Base-by-base conservation (phyloP, 92 coral and sea anemone genomes). In the Actinostola sp. region DNA sequence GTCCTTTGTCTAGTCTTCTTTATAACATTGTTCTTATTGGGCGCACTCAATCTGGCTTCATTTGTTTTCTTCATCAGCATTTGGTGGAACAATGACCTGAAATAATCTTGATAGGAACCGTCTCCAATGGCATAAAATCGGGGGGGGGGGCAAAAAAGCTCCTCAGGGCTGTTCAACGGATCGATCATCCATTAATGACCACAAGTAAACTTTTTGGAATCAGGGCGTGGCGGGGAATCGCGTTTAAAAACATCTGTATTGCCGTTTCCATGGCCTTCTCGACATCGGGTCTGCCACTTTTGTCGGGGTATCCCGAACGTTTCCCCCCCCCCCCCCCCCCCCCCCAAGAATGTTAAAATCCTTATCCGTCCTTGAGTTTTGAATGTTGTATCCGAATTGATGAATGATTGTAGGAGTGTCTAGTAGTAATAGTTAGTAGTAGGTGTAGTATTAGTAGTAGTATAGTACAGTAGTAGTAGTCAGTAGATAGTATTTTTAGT, bases 31-130 rank as follows among this genome's bases (percentile, higher is more conserved):
- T 62, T 68, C 57, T 81, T 81, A 61, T 81, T 81, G 0, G 83
- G 57, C 0, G 73, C 77, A 35, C 75, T 74, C 70, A 0, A 62
- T 15, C 2, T 86, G 65, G 67, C 12, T 59, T 51, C 59, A 90
- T 51, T 66, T 94, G 84, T 19, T 62, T 54, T 53, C 87, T n/a
- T 88, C 82, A 70, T 91, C 86, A 15, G 93, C 88, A 57, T 82
- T 77, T 3, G 79, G 63, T 52, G 88, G 87, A 49, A 88, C 66
- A 24, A 81, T 61, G 26, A 93, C 88, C 80, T 6, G 93, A 48
- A 13, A 93, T 81, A 14, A 93, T 59, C 58, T 89, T 87, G 24
- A 86, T 76, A 8, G 45, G 59, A 60, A 76, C 34, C 16, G 79
- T 75, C 63, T 83, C 88, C 39, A 94, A 72, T 0, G 86, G 84